Conservation (phyloP, 2,113 vertebrate genomes). For the Mesocricetus auratus region DNA sequence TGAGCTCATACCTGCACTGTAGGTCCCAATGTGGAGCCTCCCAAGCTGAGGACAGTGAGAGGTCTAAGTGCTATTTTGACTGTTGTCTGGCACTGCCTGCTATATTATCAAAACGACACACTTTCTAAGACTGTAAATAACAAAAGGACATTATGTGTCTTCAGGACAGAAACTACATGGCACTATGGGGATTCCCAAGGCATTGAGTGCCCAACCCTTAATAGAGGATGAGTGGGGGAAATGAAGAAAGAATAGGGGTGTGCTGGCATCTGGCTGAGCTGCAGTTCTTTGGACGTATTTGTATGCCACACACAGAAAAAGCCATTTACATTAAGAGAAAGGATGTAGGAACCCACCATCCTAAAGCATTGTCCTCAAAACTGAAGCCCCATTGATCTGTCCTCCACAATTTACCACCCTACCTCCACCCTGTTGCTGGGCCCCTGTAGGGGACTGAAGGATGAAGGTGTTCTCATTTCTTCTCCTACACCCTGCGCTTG, state of each 20-base stretch:
- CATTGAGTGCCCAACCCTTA: not conserved
- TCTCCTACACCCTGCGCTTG: not conserved
- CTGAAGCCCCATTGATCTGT: not conserved
- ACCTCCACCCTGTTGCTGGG: not conserved
- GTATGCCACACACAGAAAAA: not conserved
- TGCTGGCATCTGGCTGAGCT: not conserved
- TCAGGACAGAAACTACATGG: not conserved
- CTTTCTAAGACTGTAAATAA: not conserved
- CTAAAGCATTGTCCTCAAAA: not conserved
- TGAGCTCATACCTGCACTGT: rapidly evolving
- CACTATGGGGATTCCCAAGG: not conserved
- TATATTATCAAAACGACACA: not conserved
- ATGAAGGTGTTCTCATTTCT: not conserved
- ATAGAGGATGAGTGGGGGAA: not conserved
- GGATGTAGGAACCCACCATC: not conserved
- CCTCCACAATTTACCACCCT: not conserved
- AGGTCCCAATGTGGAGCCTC: too few species aligned
- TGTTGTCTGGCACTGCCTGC: not conserved
- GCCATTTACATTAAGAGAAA: not conserved
- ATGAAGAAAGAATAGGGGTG: not conserved
- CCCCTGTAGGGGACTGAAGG: not conserved
- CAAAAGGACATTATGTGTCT: not conserved
- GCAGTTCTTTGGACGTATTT: not conserved
- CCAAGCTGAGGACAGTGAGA: not conserved
- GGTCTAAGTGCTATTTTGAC: not conserved